phyloP scores from a whole-genome alignment of 2,888 invertebrate species.

The Trypoxylon attenuatum region DNA sequence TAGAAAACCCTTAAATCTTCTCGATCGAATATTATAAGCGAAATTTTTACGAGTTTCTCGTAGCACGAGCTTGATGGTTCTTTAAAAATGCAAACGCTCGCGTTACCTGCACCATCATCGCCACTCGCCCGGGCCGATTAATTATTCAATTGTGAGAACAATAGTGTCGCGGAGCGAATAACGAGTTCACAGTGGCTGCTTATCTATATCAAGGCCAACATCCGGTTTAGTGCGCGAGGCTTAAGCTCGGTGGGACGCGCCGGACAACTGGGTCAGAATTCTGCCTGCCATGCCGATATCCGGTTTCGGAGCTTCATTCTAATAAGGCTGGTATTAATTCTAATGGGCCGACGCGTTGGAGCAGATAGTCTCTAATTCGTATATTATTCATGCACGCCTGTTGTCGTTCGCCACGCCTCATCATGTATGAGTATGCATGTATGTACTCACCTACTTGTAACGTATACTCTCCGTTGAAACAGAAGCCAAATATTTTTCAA shows the following conservation, averaged over 20 bases:
- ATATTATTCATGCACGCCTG: too few species aligned
- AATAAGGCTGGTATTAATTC: neutral
- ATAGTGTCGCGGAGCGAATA: constrained; percentile 53
- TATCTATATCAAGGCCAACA: constrained; percentile 60
- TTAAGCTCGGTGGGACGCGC: neutral
- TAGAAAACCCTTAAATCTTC: too few species aligned
- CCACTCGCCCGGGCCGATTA: constrained; percentile 45
- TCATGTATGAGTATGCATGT: too few species aligned
- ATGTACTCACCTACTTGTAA: too few species aligned
- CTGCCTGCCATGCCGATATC: constrained; percentile 6
- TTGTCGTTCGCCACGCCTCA: too few species aligned
- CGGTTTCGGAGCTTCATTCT: neutral
- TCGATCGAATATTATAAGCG: too few species aligned
- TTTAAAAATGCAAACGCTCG: constrained; percentile 4
- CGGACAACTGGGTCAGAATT: constrained; percentile 10
- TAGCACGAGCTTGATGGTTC: neutral
- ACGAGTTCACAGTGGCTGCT: constrained; percentile 41
- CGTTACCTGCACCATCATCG: constrained; percentile 46
- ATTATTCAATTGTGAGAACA: constrained; percentile 64
- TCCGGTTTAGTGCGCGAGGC: constrained; percentile 48
- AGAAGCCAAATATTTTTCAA: too few species aligned
- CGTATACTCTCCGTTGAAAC: too few species aligned
- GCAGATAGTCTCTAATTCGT: too few species aligned
- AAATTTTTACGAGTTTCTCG: too few species aligned
- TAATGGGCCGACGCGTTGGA: neutral